Percentiles rank a stretch among this genome's conserved stretches.
Conservation (phyloP, 2,113 vertebrate genomes). For the Nestor notabilis region DNA sequence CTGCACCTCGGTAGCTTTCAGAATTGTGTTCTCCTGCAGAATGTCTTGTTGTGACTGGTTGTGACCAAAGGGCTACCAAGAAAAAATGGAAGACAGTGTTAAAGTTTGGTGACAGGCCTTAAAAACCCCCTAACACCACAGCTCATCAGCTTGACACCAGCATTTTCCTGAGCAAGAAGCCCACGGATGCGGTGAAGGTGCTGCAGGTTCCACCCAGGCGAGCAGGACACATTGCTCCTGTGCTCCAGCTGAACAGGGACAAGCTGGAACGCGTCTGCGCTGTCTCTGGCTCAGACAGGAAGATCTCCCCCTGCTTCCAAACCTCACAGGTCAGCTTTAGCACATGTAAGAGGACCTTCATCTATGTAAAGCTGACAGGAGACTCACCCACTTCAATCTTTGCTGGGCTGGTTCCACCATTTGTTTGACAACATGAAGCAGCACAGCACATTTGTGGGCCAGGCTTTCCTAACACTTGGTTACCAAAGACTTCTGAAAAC, state of each 20-base stretch:
- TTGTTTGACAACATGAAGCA: background rate
- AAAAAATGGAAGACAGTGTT: background rate
- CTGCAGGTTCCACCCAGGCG: background rate
- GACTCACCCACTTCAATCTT: background rate
- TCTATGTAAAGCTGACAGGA: background rate
- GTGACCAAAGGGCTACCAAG: conserved; percentile 92
- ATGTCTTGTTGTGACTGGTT: conserved; percentile 99
- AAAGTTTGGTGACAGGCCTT: background rate
- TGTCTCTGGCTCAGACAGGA: background rate
- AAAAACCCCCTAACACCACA: fast-evolving
- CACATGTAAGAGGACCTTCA: background rate
- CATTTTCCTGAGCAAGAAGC: background rate
- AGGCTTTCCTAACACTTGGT: background rate
- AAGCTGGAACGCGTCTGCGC: background rate
- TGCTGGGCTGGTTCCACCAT: background rate
- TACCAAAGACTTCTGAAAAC: background rate
- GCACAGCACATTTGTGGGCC: background rate
- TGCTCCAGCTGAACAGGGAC: background rate
- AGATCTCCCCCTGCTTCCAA: background rate
- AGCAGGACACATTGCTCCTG: background rate
- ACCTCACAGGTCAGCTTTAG: background rate
- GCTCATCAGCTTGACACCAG: background rate
- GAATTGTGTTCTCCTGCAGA: conserved; percentile 98
- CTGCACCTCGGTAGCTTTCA: conserved; percentile 99
- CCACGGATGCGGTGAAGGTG: background rate